Evolutionary conservation across 2,888 invertebrate genomes (phyloP).

Genomic region (Chymomyza amoena): DNA sequence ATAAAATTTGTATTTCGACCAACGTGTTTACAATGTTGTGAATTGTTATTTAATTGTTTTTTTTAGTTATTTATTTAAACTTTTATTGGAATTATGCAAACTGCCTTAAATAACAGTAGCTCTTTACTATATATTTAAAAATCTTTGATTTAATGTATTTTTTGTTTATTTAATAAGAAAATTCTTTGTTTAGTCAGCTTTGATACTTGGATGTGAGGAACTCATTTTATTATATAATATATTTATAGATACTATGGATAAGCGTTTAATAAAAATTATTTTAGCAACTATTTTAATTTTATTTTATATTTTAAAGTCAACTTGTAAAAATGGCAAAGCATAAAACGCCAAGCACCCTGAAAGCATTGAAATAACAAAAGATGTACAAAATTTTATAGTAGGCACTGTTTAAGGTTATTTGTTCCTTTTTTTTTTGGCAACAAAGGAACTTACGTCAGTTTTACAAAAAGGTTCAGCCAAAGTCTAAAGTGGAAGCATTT

Average conservation of each 20-base stretch:
- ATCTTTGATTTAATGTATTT: constrained; percentile 1
- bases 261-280: too few relatives aligned
- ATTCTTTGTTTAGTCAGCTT: constrained; percentile 63
- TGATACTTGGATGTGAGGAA: constrained; percentile 77
- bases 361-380: neutral
- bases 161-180: neutral
- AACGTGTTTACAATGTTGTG: constrained; percentile 27
- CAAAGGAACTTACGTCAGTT: neutral
- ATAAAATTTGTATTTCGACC: neutral
- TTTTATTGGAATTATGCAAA: constrained; percentile 4
- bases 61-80: constrained; percentile 18
- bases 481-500: constrained; percentile 55
- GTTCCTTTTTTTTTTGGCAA: neutral
- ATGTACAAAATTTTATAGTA: neutral
- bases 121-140: constrained; percentile 52
- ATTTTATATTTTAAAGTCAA: neutral
- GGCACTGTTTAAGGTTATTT: neutral
- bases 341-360: constrained; percentile 35
- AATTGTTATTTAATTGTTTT: constrained; percentile 39
- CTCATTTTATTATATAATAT: constrained; percentile 22
- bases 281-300: neutral
- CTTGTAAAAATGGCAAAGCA: constrained; percentile 7
- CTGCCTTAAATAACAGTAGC: constrained; percentile 31
- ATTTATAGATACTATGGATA: neutral
- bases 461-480: constrained; percentile 64